Evolutionary conservation across 2,888 invertebrate species (phyloP).

Genomic region (Drosophila stalkeri): DNA sequence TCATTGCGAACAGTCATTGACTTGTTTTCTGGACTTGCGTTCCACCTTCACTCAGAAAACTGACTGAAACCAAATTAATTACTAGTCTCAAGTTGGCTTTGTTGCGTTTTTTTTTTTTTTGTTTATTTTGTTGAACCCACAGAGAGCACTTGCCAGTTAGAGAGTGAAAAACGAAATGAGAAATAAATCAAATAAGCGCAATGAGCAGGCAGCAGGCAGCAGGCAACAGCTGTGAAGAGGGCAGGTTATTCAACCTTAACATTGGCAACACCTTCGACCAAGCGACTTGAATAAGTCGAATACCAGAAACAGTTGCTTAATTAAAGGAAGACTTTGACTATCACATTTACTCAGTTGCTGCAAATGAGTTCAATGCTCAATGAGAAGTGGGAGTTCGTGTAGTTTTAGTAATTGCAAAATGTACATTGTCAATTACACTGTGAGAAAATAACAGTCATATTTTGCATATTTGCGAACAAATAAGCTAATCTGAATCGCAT

Average conservation of each 20-base stretch:
- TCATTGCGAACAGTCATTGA: slow-evolving; percentile 58
- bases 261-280: slow-evolving; percentile 37
- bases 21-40: slow-evolving; percentile 35
- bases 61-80: slow-evolving; percentile 58
- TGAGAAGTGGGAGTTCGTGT: background rate
- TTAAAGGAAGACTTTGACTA: slow-evolving; percentile 29
- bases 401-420: background rate
- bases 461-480: background rate
- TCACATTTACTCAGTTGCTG: slow-evolving; percentile 16
- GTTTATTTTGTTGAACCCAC: slow-evolving; percentile 28
- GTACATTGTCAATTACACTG: slow-evolving; percentile 14
- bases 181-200: slow-evolving; percentile 36
- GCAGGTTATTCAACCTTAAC: slow-evolving; percentile 66
- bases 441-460: slow-evolving; percentile 1
- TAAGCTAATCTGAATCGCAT: background rate
- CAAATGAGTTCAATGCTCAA: slow-evolving; percentile 8
- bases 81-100: slow-evolving; percentile 34
- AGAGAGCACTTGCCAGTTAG: slow-evolving; percentile 33
- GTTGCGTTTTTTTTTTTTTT: slow-evolving; percentile 1
- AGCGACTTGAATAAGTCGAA: slow-evolving; percentile 21
- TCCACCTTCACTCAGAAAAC: slow-evolving; percentile 42
- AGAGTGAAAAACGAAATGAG: slow-evolving; percentile 39
- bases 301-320: slow-evolving; percentile 30
- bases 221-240: slow-evolving; percentile 19
- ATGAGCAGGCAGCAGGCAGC: background rate